Evolutionary conservation across 2,113 vertebrate genomes (phyloP).

Genomic region (Hiodon tergisus): DNA sequence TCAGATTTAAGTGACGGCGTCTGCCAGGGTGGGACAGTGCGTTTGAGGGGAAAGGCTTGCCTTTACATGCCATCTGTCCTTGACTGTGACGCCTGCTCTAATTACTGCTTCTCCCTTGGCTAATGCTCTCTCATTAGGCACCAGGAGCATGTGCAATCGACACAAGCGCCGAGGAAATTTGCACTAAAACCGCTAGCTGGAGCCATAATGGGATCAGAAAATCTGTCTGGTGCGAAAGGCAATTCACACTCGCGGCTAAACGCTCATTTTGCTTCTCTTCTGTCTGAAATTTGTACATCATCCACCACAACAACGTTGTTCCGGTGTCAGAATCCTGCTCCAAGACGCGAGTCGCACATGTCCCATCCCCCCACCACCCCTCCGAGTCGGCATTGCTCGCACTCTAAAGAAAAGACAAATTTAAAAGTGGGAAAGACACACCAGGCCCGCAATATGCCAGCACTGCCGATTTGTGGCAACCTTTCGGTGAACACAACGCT

Average conservation of each 20-base stretch:
- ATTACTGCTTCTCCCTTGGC: conserved; percentile 70
- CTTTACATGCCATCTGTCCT: conserved; percentile 75
- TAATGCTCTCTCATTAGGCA: conserved; percentile 75
- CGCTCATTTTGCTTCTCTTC: conserved; percentile 69
- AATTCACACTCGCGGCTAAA: conserved; percentile 75
- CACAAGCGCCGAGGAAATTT: conserved; percentile 67
- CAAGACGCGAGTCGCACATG: conserved; percentile 25
- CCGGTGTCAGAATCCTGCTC: conserved; percentile 39
- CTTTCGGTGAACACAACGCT: neutral
- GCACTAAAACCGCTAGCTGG: conserved; percentile 65
- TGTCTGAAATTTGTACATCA: conserved; percentile 47
- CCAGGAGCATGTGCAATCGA: conserved; percentile 71
- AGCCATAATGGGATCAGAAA: conserved; percentile 72
- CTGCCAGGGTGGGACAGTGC: conserved; percentile 49
- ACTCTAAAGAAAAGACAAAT: conserved; percentile 7
- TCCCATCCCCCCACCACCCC: neutral
- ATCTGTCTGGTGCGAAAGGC: conserved; percentile 76
- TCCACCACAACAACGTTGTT: conserved; percentile 47
- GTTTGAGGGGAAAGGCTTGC: conserved; percentile 60
- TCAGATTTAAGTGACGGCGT: conserved; percentile 37
- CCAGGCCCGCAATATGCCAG: conserved; percentile 3
- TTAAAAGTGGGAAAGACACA: neutral
- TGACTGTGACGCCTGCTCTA: conserved; percentile 69
- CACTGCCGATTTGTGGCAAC: neutral
- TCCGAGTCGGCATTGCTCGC: conserved; percentile 1